A percentile compares a stretch with the other conserved stretches of the same genome.
Evolutionary conservation across 2,113 vertebrate genomes (phyloP).

Genomic region (Burhinus oedicnemus): DNA sequence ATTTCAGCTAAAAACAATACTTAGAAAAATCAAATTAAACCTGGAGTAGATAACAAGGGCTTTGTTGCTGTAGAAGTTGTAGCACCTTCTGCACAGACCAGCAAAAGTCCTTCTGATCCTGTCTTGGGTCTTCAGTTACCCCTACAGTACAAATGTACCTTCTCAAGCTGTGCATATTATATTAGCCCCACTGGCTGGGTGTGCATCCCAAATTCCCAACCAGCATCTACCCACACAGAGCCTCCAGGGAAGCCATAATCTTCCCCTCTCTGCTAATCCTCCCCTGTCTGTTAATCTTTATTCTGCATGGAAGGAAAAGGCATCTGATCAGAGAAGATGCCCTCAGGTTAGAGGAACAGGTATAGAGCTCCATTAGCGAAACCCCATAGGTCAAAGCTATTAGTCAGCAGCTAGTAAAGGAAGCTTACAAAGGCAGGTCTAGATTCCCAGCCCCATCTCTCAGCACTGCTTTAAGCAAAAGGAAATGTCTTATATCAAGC

Average conservation of each 20-base stretch:
- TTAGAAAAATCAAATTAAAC: background rate
- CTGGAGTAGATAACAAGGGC: background rate
- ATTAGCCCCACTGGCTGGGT: background rate
- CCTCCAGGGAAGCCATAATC: background rate
- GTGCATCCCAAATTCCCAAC: background rate
- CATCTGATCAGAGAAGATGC: background rate
- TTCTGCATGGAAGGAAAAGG: background rate
- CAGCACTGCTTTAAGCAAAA: background rate
- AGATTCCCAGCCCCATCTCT: background rate
- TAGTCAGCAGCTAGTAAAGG: background rate
- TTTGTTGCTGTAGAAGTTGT: background rate
- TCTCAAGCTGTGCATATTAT: rapidly evolving
- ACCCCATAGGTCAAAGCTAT: background rate
- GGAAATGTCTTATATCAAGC: background rate
- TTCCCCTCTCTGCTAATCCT: background rate
- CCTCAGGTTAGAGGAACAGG: background rate
- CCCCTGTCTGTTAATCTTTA: background rate
- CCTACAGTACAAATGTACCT: background rate
- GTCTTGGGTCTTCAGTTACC: background rate
- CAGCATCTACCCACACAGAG: background rate
- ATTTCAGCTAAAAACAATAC: background rate
- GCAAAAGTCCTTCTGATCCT: background rate
- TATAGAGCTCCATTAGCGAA: background rate
- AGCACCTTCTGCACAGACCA: background rate
- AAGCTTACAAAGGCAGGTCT: background rate